phyloP scores from a whole-genome alignment of 1,140 invertebrate species.

The Tenebrio molitor region DNA sequence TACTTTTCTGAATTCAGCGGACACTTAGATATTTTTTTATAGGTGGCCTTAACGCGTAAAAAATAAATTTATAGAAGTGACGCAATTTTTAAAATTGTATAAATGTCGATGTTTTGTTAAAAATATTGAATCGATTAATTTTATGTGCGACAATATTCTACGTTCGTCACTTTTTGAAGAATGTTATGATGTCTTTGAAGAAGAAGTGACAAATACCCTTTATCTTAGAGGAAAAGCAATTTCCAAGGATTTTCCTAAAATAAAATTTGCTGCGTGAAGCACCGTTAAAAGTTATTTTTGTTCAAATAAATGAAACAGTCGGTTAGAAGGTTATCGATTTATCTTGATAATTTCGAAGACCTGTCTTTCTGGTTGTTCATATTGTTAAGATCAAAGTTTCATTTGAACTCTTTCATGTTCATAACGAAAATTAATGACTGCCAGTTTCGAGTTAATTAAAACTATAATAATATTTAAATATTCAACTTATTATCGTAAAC shows the following conservation, averaged over 20 bases:
- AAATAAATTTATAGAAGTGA: constrained; percentile 39
- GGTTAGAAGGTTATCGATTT: background rate
- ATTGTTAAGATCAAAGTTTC: too few species aligned
- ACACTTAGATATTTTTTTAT: constrained; percentile 45
- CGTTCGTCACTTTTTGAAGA: background rate
- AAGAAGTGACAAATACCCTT: background rate
- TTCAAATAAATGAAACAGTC: constrained; percentile 5
- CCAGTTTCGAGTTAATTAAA: too few species aligned
- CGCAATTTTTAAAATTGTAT: background rate
- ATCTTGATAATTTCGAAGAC: background rate
- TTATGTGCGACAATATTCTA: background rate
- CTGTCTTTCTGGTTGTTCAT: too few species aligned
- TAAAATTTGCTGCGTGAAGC: constrained; percentile 10
- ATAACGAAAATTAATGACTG: too few species aligned
- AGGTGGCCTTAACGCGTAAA: constrained; percentile 23
- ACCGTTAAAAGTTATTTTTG: background rate
- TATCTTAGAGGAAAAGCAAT: constrained; percentile 23
- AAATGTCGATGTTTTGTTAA: constrained; percentile 6
- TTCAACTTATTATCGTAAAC: too few species aligned
- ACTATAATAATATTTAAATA: too few species aligned
- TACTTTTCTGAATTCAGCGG: constrained; percentile 50
- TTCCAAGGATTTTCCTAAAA: constrained; percentile 37
- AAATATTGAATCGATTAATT: constrained; percentile 10
- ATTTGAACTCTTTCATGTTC: too few species aligned
- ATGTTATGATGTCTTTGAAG: background rate